Conservation (phyloP, 2,888 invertebrate genomes). For the Trilocha varians region DNA sequence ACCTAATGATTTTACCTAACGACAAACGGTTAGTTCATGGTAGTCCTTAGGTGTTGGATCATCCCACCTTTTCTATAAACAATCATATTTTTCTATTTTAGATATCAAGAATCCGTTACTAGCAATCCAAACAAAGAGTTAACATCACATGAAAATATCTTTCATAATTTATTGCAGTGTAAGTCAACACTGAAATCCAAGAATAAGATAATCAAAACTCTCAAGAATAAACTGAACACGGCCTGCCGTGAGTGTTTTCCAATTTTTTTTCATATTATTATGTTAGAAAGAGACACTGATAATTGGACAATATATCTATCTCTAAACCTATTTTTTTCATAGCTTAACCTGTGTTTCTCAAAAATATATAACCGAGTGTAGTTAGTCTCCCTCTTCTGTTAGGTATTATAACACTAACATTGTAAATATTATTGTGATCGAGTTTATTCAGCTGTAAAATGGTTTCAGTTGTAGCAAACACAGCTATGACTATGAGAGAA, state of each 20-base stretch:
- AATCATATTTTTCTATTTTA: background rate
- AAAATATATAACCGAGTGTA: too few species aligned
- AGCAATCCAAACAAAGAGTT: background rate
- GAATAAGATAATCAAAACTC: constrained; percentile 26
- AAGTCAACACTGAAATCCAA: constrained; percentile 27
- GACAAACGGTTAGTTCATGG: too few species aligned
- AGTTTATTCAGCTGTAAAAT: background rate
- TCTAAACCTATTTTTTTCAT: too few species aligned
- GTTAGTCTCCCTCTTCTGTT: too few species aligned
- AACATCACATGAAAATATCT: constrained; percentile 12
- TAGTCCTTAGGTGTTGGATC: too few species aligned
- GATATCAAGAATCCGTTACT: constrained; percentile 6
- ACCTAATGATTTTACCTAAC: too few species aligned
- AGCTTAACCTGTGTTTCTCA: too few species aligned
- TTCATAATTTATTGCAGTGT: constrained; percentile 22
- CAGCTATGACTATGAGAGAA: constrained; percentile 31
- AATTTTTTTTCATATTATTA: background rate
- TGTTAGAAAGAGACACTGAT: too few species aligned
- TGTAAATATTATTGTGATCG: background rate
- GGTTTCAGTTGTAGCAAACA: constrained; percentile 34
- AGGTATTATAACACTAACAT: background rate
- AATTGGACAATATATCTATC: too few species aligned
- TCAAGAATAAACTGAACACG: constrained; percentile 32
- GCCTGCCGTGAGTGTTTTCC: constrained; percentile 32
- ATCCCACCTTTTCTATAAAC: too few species aligned